These are phyloP conservation scores for Telmatochromis sp. DNA, from an alignment of 2,113 vertebrate species.

Conservation along the genomic window DNA sequence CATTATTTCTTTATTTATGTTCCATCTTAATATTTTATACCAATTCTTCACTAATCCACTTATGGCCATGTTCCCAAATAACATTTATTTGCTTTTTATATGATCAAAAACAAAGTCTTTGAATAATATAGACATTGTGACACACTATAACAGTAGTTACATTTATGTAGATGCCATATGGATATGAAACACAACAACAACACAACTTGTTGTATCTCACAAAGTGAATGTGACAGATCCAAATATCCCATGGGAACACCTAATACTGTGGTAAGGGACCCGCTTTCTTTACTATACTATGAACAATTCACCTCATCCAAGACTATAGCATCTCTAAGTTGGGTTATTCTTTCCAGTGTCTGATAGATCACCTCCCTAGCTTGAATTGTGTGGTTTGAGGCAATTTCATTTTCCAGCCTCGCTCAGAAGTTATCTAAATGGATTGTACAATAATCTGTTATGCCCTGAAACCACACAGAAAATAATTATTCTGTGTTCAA, in stretches of 20 bases:
- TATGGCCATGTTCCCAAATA: neutral
- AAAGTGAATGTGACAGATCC: neutral
- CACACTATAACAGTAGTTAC: neutral
- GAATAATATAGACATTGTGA: neutral
- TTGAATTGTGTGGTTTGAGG: conserved; percentile 66
- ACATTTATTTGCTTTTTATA: neutral
- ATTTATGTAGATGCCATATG: neutral
- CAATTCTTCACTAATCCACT: neutral
- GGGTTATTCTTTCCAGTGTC: conserved; percentile 49
- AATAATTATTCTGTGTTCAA: conserved; percentile 81
- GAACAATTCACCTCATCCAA: conserved; percentile 14
- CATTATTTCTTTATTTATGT: neutral
- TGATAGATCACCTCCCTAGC: conserved; percentile 64
- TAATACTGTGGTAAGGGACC: neutral
- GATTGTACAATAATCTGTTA: conserved; percentile 75
- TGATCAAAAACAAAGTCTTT: neutral
- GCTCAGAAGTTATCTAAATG: conserved; percentile 70
- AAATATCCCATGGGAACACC: conserved; percentile 5
- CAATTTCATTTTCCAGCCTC: conserved; percentile 67
- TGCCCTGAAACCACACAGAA: conserved; percentile 75
- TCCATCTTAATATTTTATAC: neutral
- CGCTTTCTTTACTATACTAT: neutral
- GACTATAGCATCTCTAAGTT: conserved; percentile 51
- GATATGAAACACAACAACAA: neutral
- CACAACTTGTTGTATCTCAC: neutral